phyloP scores from a whole-genome alignment of 1,140 invertebrate species.

The Eupristina koningsbergeri region DNA sequence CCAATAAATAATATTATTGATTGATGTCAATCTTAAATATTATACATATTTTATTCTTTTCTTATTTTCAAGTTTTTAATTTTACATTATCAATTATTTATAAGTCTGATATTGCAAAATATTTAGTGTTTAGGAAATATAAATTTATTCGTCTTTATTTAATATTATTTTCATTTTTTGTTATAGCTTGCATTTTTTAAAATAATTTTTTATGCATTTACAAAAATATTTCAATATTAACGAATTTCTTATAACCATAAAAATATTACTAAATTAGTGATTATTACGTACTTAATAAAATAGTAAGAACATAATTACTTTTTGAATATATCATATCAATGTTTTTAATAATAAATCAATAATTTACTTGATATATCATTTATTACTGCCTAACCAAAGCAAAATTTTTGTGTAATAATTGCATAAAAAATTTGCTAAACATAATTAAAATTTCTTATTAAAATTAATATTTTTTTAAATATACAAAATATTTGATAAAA shows the following conservation, averaged over 20 bases:
- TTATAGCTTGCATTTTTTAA: not conserved
- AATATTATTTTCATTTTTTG: conserved; percentile 14
- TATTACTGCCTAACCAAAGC: not conserved
- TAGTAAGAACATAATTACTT: not conserved
- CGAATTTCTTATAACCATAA: not conserved
- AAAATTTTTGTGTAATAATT: not conserved
- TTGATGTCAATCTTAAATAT: not conserved
- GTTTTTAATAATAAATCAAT: too few relatives aligned
- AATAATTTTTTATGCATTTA: not conserved
- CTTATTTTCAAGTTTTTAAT: conserved; percentile 10
- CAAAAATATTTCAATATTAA: not conserved
- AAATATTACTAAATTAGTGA: not conserved
- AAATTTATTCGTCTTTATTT: conserved; percentile 16
- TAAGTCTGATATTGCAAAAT: conserved; percentile 41
- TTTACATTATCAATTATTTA: conserved; percentile 27
- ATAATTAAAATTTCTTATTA: not conserved
- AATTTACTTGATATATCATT: not conserved
- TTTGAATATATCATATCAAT: not conserved
- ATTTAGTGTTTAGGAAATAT: conserved; percentile 33
- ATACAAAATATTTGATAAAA: not conserved
- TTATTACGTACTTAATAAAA: not conserved
- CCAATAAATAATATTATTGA: not conserved
- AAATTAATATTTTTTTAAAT: too few relatives aligned
- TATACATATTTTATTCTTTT: not conserved
- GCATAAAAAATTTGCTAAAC: not conserved